phyloP scores from a whole-genome alignment of 2,888 invertebrate genomes.

The Abrostola triplasia region DNA sequence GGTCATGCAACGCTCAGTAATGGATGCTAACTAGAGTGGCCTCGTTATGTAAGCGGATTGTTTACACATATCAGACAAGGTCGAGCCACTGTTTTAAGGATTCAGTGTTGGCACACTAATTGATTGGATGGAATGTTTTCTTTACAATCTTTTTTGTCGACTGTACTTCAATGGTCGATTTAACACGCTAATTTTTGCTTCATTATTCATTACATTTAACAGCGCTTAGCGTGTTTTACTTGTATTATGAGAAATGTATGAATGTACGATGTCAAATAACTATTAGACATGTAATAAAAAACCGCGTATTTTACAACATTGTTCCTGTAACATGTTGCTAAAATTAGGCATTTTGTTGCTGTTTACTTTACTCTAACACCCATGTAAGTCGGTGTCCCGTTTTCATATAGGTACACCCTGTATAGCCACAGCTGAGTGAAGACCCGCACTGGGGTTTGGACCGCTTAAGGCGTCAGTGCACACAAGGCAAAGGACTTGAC shows the following conservation, averaged over 20 bases:
- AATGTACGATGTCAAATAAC: too few species aligned
- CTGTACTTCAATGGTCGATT: conserved; percentile 1
- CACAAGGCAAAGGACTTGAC: conserved; percentile 1
- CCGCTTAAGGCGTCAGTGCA: not conserved
- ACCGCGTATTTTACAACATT: too few species aligned
- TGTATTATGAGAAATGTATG: too few species aligned
- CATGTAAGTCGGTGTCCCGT: too few species aligned
- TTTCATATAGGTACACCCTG: too few species aligned
- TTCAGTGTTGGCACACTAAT: conserved; percentile 34
- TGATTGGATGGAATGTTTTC: conserved; percentile 17
- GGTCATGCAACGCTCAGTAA: conserved; percentile 71
- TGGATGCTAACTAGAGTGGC: conserved; percentile 66
- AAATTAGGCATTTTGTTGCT: too few species aligned
- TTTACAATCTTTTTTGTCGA: conserved; percentile 8
- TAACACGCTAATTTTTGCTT: conserved; percentile 2
- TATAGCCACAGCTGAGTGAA: not conserved
- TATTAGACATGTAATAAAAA: too few species aligned
- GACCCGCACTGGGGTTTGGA: not conserved
- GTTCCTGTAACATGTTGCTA: too few species aligned
- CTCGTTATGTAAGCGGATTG: conserved; percentile 77
- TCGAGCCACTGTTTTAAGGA: conserved; percentile 60
- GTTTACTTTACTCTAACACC: too few species aligned
- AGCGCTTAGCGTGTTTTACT: not conserved
- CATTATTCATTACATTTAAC: conserved; percentile 2
- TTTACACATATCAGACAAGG: conserved; percentile 75